phyloP scores from a whole-genome alignment of 2,888 invertebrate species.

The Acanthosepion pharaonis region DNA sequence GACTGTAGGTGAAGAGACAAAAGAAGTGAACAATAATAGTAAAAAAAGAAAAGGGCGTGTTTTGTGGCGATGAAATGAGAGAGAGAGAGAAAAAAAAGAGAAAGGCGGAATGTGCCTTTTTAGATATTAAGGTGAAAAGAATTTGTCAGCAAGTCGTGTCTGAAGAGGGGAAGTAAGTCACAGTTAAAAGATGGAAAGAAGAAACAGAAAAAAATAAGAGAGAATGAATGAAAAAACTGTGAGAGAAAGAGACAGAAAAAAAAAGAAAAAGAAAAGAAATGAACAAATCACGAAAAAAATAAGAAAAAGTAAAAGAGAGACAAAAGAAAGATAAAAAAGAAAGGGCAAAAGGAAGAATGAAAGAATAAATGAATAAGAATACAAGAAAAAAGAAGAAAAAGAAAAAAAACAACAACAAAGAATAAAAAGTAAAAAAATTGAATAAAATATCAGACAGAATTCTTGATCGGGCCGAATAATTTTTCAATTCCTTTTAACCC shows the following conservation, averaged over 20 bases:
- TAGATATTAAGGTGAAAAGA: neutral
- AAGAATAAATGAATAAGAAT: neutral
- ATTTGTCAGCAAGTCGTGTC: neutral
- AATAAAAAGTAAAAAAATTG: neutral
- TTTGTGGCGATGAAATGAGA: neutral
- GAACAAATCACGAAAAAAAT: neutral
- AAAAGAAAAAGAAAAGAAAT: neutral
- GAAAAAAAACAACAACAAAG: neutral
- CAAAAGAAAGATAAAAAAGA: too few relatives aligned
- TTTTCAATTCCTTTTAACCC: too few relatives aligned
- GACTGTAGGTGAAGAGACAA: neutral
- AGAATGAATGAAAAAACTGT: too few relatives aligned
- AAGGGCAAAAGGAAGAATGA: neutral
- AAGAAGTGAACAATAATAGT: neutral
- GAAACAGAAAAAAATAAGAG: too few relatives aligned
- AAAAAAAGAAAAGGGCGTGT: neutral
- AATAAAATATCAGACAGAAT: too few relatives aligned
- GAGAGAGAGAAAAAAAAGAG: neutral
- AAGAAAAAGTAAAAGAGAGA: neutral
- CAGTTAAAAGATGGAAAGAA: neutral
- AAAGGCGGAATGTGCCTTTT: neutral
- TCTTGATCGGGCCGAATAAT: too few relatives aligned
- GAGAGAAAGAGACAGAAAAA: neutral
- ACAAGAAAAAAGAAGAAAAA: neutral
- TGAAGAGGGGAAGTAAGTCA: neutral